phyloP scores from a whole-genome alignment of 2,113 vertebrate genomes.

The Trematomus loennbergii region DNA sequence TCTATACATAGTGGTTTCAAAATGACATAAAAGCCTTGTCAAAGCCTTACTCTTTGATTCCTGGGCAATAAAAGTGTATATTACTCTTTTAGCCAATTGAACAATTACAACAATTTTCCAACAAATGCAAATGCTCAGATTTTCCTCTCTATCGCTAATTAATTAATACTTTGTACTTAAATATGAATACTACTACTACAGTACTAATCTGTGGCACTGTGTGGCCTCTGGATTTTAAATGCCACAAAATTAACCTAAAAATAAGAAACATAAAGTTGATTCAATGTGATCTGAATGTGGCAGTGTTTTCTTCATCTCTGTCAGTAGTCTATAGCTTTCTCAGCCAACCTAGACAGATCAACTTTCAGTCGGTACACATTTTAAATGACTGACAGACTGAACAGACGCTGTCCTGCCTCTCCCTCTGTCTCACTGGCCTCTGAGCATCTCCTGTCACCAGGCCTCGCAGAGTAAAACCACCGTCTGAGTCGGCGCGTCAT shows the following conservation, averaged over 20 bases:
- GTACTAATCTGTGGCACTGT: background rate
- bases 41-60: conserved; percentile 24
- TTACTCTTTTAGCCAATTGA: conserved; percentile 33
- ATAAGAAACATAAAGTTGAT: conserved; percentile 30
- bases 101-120: conserved; percentile 52
- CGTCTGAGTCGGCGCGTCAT: conserved; percentile 53
- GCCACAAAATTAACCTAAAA: conserved; percentile 21
- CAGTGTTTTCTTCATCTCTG: conserved; percentile 34
- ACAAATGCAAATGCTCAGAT: conserved; percentile 14
- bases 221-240: conserved; percentile 1
- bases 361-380: conserved; percentile 57
- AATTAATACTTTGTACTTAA: too few relatives aligned
- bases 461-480: conserved; percentile 60
- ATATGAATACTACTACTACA: too few relatives aligned
- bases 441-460: conserved; percentile 78
- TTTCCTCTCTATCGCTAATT: conserved; percentile 19
- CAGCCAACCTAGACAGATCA: conserved; percentile 56
- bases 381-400: conserved; percentile 69
- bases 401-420: conserved; percentile 47
- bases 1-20: conserved; percentile 18
- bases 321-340: conserved; percentile 5
- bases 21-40: conserved; percentile 20
- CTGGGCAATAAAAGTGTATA: conserved; percentile 27
- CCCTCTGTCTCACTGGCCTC: conserved; percentile 26
- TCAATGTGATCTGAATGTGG: conserved; percentile 33